Conservation (phyloP, 2,113 vertebrate species). For the Mormyrus lacerda region DNA sequence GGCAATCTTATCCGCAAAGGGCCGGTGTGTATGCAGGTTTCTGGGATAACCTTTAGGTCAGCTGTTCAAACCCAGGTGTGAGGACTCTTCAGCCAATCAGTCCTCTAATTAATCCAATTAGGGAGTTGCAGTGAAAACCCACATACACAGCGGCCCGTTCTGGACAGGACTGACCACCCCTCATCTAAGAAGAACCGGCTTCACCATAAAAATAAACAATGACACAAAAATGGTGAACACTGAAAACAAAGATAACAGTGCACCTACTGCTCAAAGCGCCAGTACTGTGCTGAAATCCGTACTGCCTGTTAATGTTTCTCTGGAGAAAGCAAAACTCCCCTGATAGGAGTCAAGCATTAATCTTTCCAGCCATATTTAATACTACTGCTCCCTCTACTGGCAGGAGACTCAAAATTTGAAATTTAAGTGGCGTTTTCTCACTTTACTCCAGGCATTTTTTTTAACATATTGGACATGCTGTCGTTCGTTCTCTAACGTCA, state of each 20-base stretch:
- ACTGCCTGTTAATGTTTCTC: background rate
- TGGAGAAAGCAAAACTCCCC: background rate
- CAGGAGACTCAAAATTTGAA: background rate
- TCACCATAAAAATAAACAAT: background rate
- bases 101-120: no score
- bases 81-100: no score
- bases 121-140: no score
- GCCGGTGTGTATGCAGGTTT: no score
- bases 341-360: background rate
- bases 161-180: no score
- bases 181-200: background rate
- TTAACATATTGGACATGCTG: background rate
- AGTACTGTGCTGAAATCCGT: background rate
- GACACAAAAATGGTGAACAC: background rate
- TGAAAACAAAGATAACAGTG: background rate
- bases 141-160: no score
- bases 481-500: background rate
- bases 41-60: no score
- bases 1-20: no score
- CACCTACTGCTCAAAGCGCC: background rate
- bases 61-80: no score
- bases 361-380: background rate
- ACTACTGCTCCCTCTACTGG: background rate
- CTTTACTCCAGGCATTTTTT: background rate
- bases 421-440: background rate